These are phyloP conservation scores for Protodeltote pygarga DNA, from an alignment of 2,888 invertebrate species.

Conservation along the genomic window DNA sequence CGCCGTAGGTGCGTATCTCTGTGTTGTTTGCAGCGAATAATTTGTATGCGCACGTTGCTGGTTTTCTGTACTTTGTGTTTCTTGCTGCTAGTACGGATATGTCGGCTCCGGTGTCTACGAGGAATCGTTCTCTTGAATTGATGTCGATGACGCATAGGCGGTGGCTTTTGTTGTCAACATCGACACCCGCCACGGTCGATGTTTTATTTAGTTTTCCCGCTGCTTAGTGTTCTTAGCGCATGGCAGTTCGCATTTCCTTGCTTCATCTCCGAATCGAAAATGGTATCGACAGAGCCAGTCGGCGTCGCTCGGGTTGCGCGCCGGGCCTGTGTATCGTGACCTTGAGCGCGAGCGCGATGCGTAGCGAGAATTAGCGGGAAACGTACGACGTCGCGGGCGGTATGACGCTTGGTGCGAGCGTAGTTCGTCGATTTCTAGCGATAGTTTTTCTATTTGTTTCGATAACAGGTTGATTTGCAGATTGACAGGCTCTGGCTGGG, in stretches of 20 bases:
- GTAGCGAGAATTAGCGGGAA: too few species aligned
- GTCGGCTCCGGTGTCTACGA: slow-evolving; percentile 30
- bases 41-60: neutral
- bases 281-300: neutral
- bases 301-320: neutral
- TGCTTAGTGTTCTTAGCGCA: neutral
- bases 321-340: neutral
- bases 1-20: neutral
- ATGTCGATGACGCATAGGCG: slow-evolving; percentile 25
- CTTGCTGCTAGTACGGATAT: slow-evolving; percentile 8
- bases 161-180: slow-evolving; percentile 6
- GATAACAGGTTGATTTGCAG: neutral
- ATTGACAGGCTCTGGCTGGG: too few species aligned
- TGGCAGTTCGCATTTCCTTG: neutral
- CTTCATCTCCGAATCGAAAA: neutral
- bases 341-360: neutral
- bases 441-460: neutral
- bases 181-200: slow-evolving; percentile 8
- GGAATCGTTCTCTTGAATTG: slow-evolving; percentile 13
- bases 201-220: neutral
- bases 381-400: too few species aligned
- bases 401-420: neutral
- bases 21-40: neutral
- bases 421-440: neutral
- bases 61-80: neutral